Evolutionary conservation across 2,113 vertebrate species (phyloP).

Genomic region (Rhinolophus ferrumequinum): DNA sequence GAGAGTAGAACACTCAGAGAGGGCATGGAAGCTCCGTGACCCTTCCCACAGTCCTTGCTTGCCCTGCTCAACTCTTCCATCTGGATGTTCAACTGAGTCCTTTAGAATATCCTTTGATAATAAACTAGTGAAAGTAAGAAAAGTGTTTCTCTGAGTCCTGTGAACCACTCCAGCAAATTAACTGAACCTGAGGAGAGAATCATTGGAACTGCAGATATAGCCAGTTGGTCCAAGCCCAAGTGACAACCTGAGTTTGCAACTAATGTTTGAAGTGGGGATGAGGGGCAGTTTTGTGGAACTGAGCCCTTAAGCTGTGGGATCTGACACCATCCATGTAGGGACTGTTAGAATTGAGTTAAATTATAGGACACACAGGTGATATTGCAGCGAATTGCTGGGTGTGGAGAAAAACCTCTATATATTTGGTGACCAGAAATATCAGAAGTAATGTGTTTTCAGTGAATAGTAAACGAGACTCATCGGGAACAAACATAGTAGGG

Average conservation of each 20-base stretch:
- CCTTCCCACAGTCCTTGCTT: background rate
- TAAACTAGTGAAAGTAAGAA: background rate
- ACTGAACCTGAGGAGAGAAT: background rate
- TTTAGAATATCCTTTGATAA: background rate
- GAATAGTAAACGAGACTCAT: background rate
- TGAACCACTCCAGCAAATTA: background rate
- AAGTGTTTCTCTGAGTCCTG: background rate
- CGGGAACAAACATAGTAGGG: background rate
- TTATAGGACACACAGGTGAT: background rate
- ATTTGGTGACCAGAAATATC: background rate
- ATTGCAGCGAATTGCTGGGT: background rate
- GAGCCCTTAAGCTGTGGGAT: background rate
- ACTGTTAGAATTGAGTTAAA: background rate
- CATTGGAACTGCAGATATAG: background rate
- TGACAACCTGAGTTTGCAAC: background rate
- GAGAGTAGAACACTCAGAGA: background rate
- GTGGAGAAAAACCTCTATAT: background rate
- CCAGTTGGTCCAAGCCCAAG: background rate
- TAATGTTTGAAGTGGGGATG: background rate
- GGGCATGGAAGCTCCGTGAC: background rate
- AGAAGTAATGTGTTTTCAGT: background rate
- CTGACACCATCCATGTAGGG: background rate
- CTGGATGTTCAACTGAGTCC: too few species aligned
- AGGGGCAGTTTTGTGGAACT: background rate
- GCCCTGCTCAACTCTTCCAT: too few species aligned